Evolutionary conservation across 2,113 vertebrate species (phyloP), one percentile per base, ranked within the genome.

Genomic region (Cottus gobio): DNA sequence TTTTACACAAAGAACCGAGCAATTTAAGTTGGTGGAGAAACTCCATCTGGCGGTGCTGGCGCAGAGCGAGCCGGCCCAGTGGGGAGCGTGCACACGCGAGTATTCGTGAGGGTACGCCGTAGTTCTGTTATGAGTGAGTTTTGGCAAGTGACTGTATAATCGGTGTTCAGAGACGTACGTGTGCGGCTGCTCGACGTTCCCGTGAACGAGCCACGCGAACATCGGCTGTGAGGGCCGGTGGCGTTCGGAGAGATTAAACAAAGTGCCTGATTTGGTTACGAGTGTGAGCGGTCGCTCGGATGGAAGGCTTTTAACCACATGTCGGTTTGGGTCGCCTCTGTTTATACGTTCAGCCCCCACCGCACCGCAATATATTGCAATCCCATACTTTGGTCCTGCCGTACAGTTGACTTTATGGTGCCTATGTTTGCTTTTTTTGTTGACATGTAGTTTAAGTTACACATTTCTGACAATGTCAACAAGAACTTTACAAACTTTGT

Each of bases 21-120:
- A 89, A 84, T 91, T 63, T 69, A 24, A 93, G 83, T 92, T 94
- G 85, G 95, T 31, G 71, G 15, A 92, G 93, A 90, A 93, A 90
- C 85, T 94, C 91, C 91, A 4, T 93, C 93, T 91, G 96, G 95
- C 96, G 90, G 87, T 86, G 71, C 94, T 93, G 81, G 88, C 6
- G 89, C 89, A 93, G 89, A 89, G 89, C 80, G 88, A 83, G 70
- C 82, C 67, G 79, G 92, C 90, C 95, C 92, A 80, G 48, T 4
- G 62, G 46, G 46, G 30, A 63, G 39, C 18, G 72, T 71, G 36
- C 7, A 39, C 36, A 1, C 5, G 44, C 3, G 24, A 73, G 74
- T 73, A 64, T 65, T 77, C 8, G 54, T n/a, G n/a, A 6, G 30
- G 13, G 15, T 62, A 5, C 39, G 26, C 37, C 52, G 24, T 15